These are phyloP conservation scores for Chloroceryle amazona DNA, from an alignment of 2,797 vertebrate species.

Conservation along the genomic window DNA sequence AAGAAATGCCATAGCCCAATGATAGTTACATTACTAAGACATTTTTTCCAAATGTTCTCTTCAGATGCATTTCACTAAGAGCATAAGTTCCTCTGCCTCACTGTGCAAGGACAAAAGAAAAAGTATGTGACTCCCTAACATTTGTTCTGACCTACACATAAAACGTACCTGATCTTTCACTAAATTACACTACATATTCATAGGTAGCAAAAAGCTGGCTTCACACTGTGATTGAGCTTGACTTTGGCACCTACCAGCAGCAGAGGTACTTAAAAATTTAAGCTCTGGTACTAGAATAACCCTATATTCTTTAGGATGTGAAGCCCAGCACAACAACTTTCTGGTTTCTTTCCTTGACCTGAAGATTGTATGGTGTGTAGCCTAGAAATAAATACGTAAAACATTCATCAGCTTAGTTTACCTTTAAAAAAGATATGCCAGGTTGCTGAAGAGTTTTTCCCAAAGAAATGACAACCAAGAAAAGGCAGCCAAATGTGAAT, in stretches of 20 bases:
- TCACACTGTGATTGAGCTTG: background rate
- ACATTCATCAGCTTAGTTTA: background rate
- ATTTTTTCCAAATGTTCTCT: background rate
- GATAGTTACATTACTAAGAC: background rate
- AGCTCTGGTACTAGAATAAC: background rate
- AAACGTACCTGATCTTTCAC: background rate
- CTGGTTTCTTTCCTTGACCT: background rate
- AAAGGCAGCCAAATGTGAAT: conserved; percentile 2
- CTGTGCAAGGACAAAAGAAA: background rate
- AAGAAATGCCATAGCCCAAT: background rate
- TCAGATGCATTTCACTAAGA: background rate
- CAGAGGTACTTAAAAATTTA: background rate
- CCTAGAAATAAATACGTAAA: background rate
- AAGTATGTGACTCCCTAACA: background rate
- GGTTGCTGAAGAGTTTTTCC: background rate
- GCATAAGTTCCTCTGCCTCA: background rate
- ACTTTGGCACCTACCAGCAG: background rate
- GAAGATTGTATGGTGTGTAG: background rate
- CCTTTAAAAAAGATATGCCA: background rate
- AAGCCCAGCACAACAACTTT: background rate
- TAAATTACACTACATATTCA: background rate
- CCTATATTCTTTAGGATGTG: background rate
- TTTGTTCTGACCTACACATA: background rate
- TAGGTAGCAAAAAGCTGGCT: background rate
- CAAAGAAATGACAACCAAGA: background rate